Base-by-base conservation (phyloP, 2,797 vertebrate species). In the Urosaurus nigricauda region DNA sequence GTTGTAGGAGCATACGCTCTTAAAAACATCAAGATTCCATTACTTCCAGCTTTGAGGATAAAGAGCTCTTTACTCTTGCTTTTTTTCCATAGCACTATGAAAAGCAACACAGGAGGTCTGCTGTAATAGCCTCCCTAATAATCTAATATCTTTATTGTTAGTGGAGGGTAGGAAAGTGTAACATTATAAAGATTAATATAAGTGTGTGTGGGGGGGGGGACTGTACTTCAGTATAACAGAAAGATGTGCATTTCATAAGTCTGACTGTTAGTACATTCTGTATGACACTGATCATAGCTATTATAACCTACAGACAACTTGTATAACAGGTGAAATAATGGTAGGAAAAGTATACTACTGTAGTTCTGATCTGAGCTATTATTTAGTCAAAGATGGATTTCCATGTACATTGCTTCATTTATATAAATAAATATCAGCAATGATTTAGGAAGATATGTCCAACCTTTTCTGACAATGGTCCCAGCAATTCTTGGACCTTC, bases 211-310 rank as follows among this genome's bases (percentile, higher is more conserved):
- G 79, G 56, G 37, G 12, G 90, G 21, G 87, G 40, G 73, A 80
- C 89, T 90, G 1, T 83, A 40, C 2, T 16, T 21, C 63, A 94
- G 91, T 91, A 91, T 92, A 92, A 87, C 71, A 19, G 37, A 82
- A 3, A 80, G 65, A 0, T 83, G 73, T 92, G 92, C 60, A 29
- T 87, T 83, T 70, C 19, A 5, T 81, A 3, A 8, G 1, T 0
- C 16, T 0, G 2, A 0, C 2, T 87, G 71, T 93, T 90, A 92
- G 93, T 71, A 14, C 43, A 90, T 79, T 2, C 91, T 94, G 93
- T 92, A 43, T 93, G 92, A 92, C 6, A 0, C 5, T 60, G 79
- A 0, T 79, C 14, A 63, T 78, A 40, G 75, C 5, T 70, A 79
- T 5, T 68, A 79, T 37, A 83, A 86, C 65, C 78, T 32, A 11